Evolutionary conservation across 2,888 invertebrate genomes (phyloP).

Genomic region (Pseudanteris insignis): DNA sequence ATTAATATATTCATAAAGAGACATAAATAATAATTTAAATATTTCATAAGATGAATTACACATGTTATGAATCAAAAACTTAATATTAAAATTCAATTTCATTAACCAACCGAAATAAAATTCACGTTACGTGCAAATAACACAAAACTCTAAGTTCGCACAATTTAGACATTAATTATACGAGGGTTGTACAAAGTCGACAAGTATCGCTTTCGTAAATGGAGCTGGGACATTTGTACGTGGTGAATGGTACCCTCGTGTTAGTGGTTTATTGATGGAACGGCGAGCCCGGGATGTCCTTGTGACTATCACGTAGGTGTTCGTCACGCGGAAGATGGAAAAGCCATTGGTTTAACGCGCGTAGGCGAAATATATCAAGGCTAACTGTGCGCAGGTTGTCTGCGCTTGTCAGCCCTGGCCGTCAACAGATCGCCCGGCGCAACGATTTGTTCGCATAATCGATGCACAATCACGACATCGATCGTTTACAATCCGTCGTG

Average conservation of each 20-base stretch:
- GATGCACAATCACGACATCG: conserved; percentile 17
- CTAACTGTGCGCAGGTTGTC: conserved; percentile 42
- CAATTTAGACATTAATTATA: conserved; percentile 31
- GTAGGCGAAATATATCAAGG: conserved; percentile 47
- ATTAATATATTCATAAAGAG: no score
- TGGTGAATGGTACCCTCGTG: conserved; percentile 21
- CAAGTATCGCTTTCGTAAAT: conserved; percentile 32
- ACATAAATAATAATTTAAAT: no score
- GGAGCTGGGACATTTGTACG: conserved; percentile 59
- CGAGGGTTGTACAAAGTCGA: conserved; percentile 21
- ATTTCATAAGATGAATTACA: no score
- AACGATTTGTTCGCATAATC: conserved; percentile 21
- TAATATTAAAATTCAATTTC: no score
- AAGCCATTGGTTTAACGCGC: conserved; percentile 54
- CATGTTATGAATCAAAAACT: no score
- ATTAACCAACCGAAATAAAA: no score
- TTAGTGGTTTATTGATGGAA: conserved; percentile 31
- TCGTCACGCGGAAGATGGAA: conserved; percentile 64
- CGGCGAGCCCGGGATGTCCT: conserved; percentile 52
- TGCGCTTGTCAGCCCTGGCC: conserved; percentile 26
- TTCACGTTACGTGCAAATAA: no score
- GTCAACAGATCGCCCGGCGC: conserved; percentile 2
- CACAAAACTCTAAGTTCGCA: no score
- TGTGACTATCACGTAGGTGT: conserved; percentile 60
- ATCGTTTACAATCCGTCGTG: not conserved